phyloP scores from a whole-genome alignment of 2,888 invertebrate species.

The Drosophila setosimentum region DNA sequence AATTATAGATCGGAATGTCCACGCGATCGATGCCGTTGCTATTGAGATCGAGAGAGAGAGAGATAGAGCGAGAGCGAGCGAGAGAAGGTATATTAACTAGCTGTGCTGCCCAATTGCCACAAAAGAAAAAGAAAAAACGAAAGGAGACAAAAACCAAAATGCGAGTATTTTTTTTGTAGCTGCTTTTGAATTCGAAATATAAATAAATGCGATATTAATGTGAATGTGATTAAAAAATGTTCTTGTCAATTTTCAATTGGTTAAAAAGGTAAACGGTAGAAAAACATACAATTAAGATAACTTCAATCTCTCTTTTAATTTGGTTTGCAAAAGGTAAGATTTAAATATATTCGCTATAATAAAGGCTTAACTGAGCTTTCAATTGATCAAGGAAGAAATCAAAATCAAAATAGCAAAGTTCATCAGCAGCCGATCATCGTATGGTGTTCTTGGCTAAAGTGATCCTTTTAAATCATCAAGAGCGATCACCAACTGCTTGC shows the following conservation, averaged over 20 bases:
- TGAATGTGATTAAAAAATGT: constrained; percentile 27
- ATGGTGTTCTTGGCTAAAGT: neutral
- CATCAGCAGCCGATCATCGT: neutral
- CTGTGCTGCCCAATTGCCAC: constrained; percentile 78
- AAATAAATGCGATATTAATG: constrained; percentile 11
- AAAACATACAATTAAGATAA: no score
- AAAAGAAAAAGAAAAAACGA: constrained; percentile 13
- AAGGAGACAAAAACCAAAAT: constrained; percentile 5
- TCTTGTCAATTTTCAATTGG: neutral
- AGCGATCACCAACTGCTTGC: no score
- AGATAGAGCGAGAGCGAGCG: constrained; percentile 13
- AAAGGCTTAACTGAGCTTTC: no score
- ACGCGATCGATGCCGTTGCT: constrained; percentile 90
- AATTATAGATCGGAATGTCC: constrained; percentile 91
- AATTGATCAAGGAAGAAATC: neutral
- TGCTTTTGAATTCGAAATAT: constrained; percentile 34
- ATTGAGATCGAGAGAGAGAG: constrained; percentile 37
- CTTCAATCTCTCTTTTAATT: no score
- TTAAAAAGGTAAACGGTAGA: neutral
- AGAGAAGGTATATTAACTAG: constrained; percentile 43
- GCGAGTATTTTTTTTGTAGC: constrained; percentile 26
- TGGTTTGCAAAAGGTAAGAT: no score
- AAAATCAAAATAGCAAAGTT: no score
- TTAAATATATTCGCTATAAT: neutral
- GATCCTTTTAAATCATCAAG: neutral